Conservation (phyloP, 2,888 invertebrate genomes). For the Endomychus coccineus region DNA sequence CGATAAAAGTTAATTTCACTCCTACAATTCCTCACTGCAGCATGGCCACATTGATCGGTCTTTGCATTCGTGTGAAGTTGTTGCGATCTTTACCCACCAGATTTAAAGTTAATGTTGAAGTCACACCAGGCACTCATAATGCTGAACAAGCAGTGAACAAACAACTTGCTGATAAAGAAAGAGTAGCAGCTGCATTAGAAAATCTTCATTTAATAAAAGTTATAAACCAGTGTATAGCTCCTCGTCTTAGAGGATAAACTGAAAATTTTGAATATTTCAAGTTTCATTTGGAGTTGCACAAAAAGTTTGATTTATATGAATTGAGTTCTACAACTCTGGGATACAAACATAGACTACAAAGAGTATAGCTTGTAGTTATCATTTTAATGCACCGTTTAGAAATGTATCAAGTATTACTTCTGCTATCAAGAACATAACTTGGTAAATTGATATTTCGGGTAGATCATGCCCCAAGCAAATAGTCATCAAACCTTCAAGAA, state of each 20-base stretch:
- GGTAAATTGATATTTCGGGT: too few species aligned
- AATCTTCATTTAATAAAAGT: slow-evolving; percentile 86
- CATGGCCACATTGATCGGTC: slow-evolving; percentile 91
- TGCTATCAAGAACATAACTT: too few species aligned
- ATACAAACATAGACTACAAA: too few species aligned
- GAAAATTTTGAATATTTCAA: too few species aligned
- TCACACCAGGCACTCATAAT: slow-evolving; percentile 87
- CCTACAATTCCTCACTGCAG: slow-evolving; percentile 99
- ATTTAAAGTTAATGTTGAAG: slow-evolving; percentile 81
- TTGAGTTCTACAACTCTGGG: too few species aligned
- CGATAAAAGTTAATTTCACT: slow-evolving; percentile 75
- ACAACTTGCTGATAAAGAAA: slow-evolving; percentile 94
- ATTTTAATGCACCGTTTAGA: too few species aligned
- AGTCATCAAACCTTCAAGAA: too few species aligned
- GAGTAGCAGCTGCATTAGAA: slow-evolving; percentile 95
- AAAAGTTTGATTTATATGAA: too few species aligned
- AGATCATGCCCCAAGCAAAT: too few species aligned
- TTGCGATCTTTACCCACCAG: slow-evolving; percentile 74
- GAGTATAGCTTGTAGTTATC: too few species aligned
- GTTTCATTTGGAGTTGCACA: too few species aligned
- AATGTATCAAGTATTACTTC: too few species aligned
- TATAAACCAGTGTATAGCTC: slow-evolving; percentile 81
- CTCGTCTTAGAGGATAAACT: slow-evolving; percentile 10
- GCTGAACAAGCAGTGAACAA: slow-evolving; percentile 94
- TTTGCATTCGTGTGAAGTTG: slow-evolving; percentile 88